Percentiles rank a stretch among this genome's conserved stretches.
These are phyloP conservation scores for Motacilla tschutschensis DNA, from an alignment of 2,113 vertebrate species.

Conservation along the genomic window DNA sequence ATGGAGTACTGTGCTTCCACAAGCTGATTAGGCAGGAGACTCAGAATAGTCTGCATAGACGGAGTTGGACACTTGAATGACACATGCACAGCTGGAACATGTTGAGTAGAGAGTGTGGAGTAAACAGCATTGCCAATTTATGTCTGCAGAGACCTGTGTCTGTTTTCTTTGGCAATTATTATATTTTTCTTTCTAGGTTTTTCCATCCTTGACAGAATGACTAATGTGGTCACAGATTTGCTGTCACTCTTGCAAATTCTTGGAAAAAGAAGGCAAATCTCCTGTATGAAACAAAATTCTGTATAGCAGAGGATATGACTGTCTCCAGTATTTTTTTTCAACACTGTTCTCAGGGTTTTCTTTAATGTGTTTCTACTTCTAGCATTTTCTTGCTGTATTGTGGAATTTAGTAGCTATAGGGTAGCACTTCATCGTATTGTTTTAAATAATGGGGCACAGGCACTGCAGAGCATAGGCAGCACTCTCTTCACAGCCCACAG, in stretches of 20 bases:
- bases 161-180: not conserved
- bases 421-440: not conserved
- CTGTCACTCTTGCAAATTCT: constrained; percentile 7
- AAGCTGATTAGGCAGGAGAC: not conserved
- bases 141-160: not conserved
- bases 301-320: not conserved
- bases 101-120: not conserved
- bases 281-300: not conserved
- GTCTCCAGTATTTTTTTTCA: not conserved
- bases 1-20: not conserved
- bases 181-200: constrained; percentile 22
- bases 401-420: not conserved
- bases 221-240: constrained; percentile 8
- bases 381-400: not conserved
- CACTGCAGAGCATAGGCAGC: not conserved
- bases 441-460: not conserved
- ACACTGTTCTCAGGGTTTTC: not conserved
- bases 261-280: constrained; percentile 11
- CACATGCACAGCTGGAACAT: not conserved
- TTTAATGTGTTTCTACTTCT: not conserved
- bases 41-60: not conserved
- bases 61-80: not conserved
- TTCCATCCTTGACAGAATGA: constrained; percentile 24
- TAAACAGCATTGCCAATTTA: constrained; percentile 1
- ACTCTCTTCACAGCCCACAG: not conserved